Conservation (phyloP, 2,888 invertebrate species). For the Amphimallon solstitiale region DNA sequence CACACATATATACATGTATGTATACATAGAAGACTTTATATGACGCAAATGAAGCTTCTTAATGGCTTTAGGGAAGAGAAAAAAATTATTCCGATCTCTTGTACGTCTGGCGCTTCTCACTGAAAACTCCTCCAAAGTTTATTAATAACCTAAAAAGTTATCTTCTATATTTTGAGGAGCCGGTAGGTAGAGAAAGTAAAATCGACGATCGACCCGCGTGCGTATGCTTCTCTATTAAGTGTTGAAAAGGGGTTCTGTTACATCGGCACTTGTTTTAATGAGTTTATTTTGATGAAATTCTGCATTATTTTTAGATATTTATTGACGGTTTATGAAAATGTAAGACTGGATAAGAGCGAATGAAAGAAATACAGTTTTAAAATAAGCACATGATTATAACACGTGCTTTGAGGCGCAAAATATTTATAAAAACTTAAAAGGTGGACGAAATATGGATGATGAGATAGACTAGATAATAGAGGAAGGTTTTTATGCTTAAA, state of each 20-base stretch:
- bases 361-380: too few species aligned
- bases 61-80: not conserved
- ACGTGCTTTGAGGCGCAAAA: too few species aligned
- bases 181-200: not conserved
- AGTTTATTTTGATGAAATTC: not conserved
- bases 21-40: not conserved
- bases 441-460: too few species aligned
- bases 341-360: not conserved
- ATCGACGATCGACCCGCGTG: not conserved
- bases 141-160: conserved; percentile 9
- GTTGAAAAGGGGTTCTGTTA: not conserved
- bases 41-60: conserved; percentile 18
- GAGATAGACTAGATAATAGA: too few species aligned
- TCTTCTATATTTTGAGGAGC: not conserved
- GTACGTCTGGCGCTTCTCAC: not conserved
- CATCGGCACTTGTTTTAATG: not conserved
- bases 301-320: conserved; percentile 1
- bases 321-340: not conserved
- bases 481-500: too few species aligned
- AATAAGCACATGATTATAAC: too few species aligned
- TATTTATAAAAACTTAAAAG: too few species aligned
- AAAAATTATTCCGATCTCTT: not conserved
- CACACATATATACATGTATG: not conserved
- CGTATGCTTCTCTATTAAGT: not conserved
- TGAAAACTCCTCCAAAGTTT: not conserved